Base-by-base conservation (phyloP, 2,797 vertebrate species). In the Sebastiscus albofasciatus region DNA sequence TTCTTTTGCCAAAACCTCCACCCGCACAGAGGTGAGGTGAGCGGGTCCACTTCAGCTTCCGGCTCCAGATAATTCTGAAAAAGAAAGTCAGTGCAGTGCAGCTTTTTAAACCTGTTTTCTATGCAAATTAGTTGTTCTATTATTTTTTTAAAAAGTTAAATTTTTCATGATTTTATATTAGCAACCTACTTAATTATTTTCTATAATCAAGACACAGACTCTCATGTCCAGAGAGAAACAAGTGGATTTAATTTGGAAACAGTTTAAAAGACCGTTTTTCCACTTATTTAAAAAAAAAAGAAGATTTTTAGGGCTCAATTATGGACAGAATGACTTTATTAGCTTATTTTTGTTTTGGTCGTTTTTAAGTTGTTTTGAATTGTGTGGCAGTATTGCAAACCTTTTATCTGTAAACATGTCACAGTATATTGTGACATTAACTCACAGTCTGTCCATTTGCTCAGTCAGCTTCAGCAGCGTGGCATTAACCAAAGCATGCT, bases 1-100 rank as follows among this genome's bases (percentile, higher is more conserved):
- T 9, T 20, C 7, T 16, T 22, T 6, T 55, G 52, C 69, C 70
- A 75, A 4, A 13, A 20, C 42, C 55, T 36, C 54, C n/a, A n/a
- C 67, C 46, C 72, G 80, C 72, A 52, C 60, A 2, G 66, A 24
- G n/a, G 39, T 3, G 58, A 64, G 79, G 79, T 80, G 77, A 84
- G 1, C 66, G 82, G 52, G 80, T 77, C 16, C 80, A 11, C 13
- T 10, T 2, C 31, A 31, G 78, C 67, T 49, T 20, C 46, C 39
- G 39, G 39, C 39, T 42, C 39, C 42, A 46, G 16, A 46, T 46
- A 46, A 46, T 18, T 46, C 42, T 16, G 3, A 46, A 46, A 16
- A 42, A 9, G 18, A 46, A 46, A 31, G 42, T 46, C 16, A 46
- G 42, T 16, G 16, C 42, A 46, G 6, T 46, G 42, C 16, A 46